phyloP scores from a whole-genome alignment of 2,113 vertebrate genomes.

The Neolamprologus sp. region DNA sequence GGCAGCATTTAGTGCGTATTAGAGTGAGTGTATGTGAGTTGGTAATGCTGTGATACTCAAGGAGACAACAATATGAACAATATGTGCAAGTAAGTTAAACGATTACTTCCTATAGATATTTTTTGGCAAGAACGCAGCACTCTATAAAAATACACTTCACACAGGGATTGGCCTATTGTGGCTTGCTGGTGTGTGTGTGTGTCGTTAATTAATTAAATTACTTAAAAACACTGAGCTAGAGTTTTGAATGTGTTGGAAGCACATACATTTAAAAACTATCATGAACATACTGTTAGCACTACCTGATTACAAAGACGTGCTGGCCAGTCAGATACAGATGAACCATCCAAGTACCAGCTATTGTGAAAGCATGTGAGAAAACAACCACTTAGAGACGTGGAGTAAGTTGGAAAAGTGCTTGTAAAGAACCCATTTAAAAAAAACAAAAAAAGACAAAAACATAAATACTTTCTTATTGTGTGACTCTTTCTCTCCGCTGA shows the following conservation, averaged over 20 bases:
- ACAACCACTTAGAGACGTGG: background rate
- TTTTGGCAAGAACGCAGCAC: background rate
- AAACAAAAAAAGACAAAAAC: background rate
- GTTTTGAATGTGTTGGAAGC: background rate
- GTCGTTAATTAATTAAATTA: background rate
- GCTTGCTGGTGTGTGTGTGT: background rate
- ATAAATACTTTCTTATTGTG: background rate
- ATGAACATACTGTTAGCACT: background rate
- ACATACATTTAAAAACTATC: background rate
- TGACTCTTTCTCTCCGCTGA: background rate
- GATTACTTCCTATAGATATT: background rate
- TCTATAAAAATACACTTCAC: background rate
- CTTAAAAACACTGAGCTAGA: background rate
- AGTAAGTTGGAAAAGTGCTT: background rate
- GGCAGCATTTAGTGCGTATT: background rate
- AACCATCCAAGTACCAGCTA: background rate
- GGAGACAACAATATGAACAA: background rate
- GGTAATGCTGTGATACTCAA: background rate
- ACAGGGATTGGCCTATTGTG: background rate
- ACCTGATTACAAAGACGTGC: background rate
- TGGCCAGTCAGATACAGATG: background rate
- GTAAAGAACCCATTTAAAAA: background rate
- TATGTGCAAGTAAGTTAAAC: background rate
- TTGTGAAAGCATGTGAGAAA: background rate
- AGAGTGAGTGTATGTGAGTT: background rate